A percentile compares a stretch with the other conserved stretches of the same genome.
Evolutionary conservation across 2,113 vertebrate species (phyloP).

Genomic region (Cinclus cinclus): DNA sequence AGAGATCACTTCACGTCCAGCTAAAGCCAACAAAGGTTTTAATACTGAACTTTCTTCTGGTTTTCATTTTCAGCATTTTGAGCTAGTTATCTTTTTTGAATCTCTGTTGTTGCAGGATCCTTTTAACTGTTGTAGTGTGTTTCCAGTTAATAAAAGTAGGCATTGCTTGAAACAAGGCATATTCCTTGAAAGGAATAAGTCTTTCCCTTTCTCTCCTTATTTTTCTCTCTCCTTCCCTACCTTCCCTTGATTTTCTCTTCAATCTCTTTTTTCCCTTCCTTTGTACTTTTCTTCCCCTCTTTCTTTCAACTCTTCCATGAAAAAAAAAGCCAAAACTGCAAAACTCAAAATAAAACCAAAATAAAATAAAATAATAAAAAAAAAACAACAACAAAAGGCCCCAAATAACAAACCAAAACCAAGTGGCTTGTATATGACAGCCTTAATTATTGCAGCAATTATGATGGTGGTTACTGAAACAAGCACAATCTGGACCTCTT

Average conservation of each 20-base stretch:
- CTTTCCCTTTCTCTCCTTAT: background rate
- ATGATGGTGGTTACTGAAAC: background rate
- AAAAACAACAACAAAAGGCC: background rate
- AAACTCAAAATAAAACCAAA: background rate
- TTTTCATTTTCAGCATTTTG: constrained; percentile 53
- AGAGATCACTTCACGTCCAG: constrained; percentile 18
- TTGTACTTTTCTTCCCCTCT: background rate
- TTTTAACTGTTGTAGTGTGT: background rate
- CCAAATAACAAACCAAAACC: background rate
- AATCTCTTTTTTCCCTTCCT: background rate
- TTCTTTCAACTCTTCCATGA: background rate
- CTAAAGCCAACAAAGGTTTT: constrained; percentile 11
- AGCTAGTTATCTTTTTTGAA: constrained; percentile 10
- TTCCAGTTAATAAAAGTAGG: constrained; percentile 1
- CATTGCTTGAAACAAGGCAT: background rate
- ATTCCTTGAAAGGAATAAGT: background rate
- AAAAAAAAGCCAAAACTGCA: background rate
- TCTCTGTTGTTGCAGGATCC: background rate
- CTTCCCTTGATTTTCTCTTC: background rate
- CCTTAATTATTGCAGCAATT: background rate
- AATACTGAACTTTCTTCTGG: constrained; percentile 36
- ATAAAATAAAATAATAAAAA: background rate
- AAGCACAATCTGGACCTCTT: background rate
- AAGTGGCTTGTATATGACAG: background rate
- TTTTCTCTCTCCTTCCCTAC: background rate